Evolutionary conservation across 1,140 invertebrate species (phyloP).

Genomic region (Diorhabda carinulata): DNA sequence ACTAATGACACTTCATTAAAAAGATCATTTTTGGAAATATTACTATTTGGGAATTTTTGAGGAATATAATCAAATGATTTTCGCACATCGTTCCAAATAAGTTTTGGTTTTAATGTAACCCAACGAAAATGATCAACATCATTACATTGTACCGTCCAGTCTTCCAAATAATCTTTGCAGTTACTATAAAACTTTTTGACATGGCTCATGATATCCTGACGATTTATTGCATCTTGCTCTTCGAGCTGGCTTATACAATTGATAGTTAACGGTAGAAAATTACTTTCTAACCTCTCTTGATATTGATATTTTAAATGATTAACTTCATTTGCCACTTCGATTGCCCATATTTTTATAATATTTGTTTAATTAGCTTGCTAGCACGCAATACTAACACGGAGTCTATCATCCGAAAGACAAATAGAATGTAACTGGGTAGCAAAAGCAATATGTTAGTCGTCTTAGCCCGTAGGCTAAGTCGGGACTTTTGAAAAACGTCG

Average conservation of each 20-base stretch:
- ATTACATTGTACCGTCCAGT: conserved; percentile 22
- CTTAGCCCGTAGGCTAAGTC: too few species aligned
- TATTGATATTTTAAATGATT: too few species aligned
- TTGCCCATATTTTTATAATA: conserved; percentile 21
- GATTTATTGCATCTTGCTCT: conserved; percentile 24
- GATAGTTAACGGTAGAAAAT: conserved; percentile 16
- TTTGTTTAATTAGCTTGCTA: background rate
- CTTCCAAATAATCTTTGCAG: conserved; percentile 22
- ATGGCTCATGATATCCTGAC: conserved; percentile 20
- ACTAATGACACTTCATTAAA: conserved; percentile 22
- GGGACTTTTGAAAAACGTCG: too few species aligned
- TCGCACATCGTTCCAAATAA: conserved; percentile 8
- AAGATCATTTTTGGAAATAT: conserved; percentile 27
- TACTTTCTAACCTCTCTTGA: conserved; percentile 9
- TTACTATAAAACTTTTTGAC: conserved; percentile 21
- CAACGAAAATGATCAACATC: conserved; percentile 20
- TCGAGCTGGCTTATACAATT: conserved; percentile 17
- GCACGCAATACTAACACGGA: too few species aligned
- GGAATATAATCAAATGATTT: conserved; percentile 24
- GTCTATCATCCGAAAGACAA: background rate
- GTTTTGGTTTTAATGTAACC: conserved; percentile 11
- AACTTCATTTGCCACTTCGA: too few species aligned
- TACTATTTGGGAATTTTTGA: conserved; percentile 15
- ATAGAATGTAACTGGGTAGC: conserved; percentile 11
- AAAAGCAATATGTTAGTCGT: too few species aligned